phyloP scores from a whole-genome alignment of 2,888 invertebrate species.

The Callyntrura guangdongensis region DNA sequence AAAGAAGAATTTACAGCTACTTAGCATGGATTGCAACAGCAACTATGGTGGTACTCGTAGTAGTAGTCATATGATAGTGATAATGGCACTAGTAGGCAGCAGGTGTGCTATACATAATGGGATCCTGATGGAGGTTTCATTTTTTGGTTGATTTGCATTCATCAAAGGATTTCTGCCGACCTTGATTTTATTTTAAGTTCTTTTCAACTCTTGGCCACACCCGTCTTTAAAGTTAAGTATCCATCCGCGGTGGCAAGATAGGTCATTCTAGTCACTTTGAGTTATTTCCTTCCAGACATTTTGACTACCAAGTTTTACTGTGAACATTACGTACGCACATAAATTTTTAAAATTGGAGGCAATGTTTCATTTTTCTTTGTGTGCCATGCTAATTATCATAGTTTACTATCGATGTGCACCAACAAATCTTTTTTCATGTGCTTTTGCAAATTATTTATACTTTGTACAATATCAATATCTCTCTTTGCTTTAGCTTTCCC shows the following conservation, averaged over 20 bases:
- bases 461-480: too few species aligned
- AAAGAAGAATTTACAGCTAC: constrained; percentile 64
- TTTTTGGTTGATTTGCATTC: constrained; percentile 70
- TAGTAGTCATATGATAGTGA: not conserved
- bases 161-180: constrained; percentile 59
- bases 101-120: constrained; percentile 64
- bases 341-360: too few species aligned
- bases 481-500: too few species aligned
- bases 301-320: too few species aligned
- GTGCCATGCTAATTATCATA: too few species aligned
- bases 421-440: too few species aligned
- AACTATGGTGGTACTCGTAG: not conserved
- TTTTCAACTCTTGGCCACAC: not conserved
- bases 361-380: too few species aligned
- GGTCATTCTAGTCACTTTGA: not conserved
- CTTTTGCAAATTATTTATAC: too few species aligned
- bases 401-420: too few species aligned
- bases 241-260: not conserved
- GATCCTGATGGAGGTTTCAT: constrained; percentile 34
- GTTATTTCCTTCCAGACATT: too few species aligned
- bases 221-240: not conserved
- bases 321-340: too few species aligned
- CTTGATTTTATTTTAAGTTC: constrained; percentile 56
- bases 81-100: constrained; percentile 42
- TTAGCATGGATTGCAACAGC: constrained; percentile 47